Percentiles rank a stretch among this genome's conserved stretches.
These are phyloP conservation scores for Acronicta aceris DNA, from an alignment of 2,888 invertebrate genomes.

Conservation along the genomic window DNA sequence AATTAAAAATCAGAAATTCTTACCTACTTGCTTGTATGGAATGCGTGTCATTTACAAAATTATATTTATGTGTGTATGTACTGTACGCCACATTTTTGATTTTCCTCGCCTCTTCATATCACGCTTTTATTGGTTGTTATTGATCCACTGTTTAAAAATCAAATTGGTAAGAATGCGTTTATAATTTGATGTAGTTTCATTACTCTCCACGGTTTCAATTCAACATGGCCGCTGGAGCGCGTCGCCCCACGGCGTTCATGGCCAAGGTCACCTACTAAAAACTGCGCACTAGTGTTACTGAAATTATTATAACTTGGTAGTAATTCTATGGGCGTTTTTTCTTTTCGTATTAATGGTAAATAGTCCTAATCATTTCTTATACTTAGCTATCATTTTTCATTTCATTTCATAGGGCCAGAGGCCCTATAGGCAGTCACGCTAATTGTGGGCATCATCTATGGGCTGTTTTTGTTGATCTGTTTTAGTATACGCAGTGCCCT, in stretches of 20 bases:
- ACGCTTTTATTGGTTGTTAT: slow-evolving; percentile 53
- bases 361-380: no score
- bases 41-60: slow-evolving; percentile 35
- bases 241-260: slow-evolving; percentile 85
- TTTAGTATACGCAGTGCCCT: background rate
- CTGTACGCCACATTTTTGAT: slow-evolving; percentile 50
- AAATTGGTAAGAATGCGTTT: slow-evolving; percentile 72
- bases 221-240: slow-evolving; percentile 84
- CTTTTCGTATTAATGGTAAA: background rate
- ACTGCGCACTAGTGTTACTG: slow-evolving; percentile 75
- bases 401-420: no score
- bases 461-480: no score
- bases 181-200: slow-evolving; percentile 82
- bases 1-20: background rate
- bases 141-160: slow-evolving; percentile 56
- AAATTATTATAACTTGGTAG: slow-evolving; percentile 54
- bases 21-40: slow-evolving; percentile 2
- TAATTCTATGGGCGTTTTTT: slow-evolving; percentile 2
- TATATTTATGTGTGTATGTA: slow-evolving; percentile 42
- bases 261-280: slow-evolving; percentile 86
- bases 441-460: no score
- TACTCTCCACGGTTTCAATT: slow-evolving; percentile 77
- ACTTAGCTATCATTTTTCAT: no score
- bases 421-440: no score
- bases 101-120: slow-evolving; percentile 51